phyloP scores from a whole-genome alignment of 2,113 vertebrate genomes.

The Oncorhynchus kisutch region DNA sequence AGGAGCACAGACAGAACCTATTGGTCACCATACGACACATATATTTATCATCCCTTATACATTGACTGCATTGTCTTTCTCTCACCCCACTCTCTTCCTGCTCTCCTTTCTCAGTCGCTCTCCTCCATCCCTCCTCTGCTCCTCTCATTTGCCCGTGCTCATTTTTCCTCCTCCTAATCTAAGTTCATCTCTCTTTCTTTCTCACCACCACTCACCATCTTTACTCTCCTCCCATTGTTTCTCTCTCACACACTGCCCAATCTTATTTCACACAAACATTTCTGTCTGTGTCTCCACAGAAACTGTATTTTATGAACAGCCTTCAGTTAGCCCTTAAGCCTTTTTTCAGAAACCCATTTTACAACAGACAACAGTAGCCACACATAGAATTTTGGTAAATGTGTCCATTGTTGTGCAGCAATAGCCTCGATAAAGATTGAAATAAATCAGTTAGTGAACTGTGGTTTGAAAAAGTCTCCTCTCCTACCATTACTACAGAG shows the following conservation, averaged over 20 bases:
- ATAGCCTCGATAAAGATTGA: neutral
- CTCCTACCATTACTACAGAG: too few species aligned
- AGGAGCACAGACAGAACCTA: constrained; percentile 18
- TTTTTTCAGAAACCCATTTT: neutral
- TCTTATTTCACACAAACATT: neutral
- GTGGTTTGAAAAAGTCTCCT: neutral
- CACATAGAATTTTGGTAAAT: neutral
- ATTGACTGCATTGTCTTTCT: neutral
- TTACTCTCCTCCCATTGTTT: neutral
- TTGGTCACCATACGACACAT: constrained; percentile 9
- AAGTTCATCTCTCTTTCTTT: neutral
- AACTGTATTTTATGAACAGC: neutral
- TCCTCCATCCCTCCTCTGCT: neutral
- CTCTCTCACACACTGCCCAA: neutral
- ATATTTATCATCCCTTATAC: constrained; percentile 23
- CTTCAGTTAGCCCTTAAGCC: neutral
- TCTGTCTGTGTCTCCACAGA: neutral
- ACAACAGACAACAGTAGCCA: neutral
- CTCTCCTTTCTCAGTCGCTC: neutral
- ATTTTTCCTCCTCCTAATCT: neutral
- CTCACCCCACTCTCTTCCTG: neutral
- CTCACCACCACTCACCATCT: neutral
- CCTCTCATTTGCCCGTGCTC: neutral
- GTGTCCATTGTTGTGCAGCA: neutral
- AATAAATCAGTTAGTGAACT: neutral